These are phyloP conservation scores for Chymomyza caudatula DNA, from an alignment of 2,888 invertebrate genomes.

Conservation along the genomic window DNA sequence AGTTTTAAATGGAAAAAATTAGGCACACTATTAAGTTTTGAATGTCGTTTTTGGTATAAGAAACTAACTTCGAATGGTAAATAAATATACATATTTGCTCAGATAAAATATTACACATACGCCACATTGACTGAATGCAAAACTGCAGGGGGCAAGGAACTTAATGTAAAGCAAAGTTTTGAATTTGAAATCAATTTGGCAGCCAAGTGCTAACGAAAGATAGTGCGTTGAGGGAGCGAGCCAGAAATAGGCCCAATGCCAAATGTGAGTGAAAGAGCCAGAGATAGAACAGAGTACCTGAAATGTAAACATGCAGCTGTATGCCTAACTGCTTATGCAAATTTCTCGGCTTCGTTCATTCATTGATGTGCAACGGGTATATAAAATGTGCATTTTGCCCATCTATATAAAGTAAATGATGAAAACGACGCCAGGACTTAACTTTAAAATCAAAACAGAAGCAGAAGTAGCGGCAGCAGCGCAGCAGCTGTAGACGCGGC, in stretches of 20 bases:
- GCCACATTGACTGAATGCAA: not conserved
- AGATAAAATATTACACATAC: not conserved
- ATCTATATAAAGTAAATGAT: slow-evolving; percentile 34
- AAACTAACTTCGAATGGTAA: too few relatives aligned
- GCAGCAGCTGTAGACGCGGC: not conserved
- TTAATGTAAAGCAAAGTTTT: not conserved
- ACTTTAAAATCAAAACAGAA: slow-evolving; percentile 41
- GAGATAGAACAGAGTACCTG: not conserved
- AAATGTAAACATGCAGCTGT: not conserved
- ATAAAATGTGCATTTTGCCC: slow-evolving; percentile 24
- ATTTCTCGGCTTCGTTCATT: not conserved
- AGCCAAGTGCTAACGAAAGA: not conserved
- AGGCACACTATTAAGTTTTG: too few relatives aligned
- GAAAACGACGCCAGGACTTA: slow-evolving; percentile 30
- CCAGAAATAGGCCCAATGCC: not conserved
- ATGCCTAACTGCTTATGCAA: not conserved
- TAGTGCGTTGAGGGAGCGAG: not conserved
- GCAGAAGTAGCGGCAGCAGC: not conserved
- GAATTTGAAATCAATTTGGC: not conserved
- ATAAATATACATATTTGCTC: not conserved
- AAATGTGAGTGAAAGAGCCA: not conserved
- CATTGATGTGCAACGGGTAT: not conserved
- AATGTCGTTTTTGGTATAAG: too few relatives aligned
- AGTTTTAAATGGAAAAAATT: too few relatives aligned
- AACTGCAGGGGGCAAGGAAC: too few relatives aligned